Base-by-base conservation (phyloP, 2,888 invertebrate genomes). In the Horisme vitalbata region DNA sequence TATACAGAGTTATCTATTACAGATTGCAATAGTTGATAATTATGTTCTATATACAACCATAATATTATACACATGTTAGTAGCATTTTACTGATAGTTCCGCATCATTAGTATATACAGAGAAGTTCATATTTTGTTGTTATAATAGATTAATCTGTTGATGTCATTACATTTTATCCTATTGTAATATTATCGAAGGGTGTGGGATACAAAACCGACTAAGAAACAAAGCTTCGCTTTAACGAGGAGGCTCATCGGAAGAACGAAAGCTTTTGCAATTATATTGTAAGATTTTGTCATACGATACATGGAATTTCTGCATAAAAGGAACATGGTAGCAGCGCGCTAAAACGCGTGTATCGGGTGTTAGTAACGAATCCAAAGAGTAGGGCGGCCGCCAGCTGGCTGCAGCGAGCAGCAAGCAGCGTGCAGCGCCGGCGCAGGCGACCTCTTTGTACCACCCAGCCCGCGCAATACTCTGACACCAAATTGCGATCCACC, bases 121-220 rank as follows among this genome's bases (percentile, higher is more conserved):
- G 47, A 33, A 47, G 49, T 80, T 84, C 79, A 76, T 83, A 80
- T 84, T 84, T 79, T 83, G 82, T 85, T 85, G 79, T 82, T 65
- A 77, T 83, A 79, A 78, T 84, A 83, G 81, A 80, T 80, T 84
- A 86, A 82, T 84, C 75, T 85, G 83, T 85, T 86, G 49, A 74
- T 69, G 56, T 71, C 71, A 76, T 71, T 75, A 70, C 75, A 44
- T 43, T 36, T n/a, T 75, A 59, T 69, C 66, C 68, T 77, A 72
- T 78, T 76, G 24, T 63, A 60, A 67, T 68, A 65, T 69, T 57
- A 65, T 71, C 59, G 52, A 73, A 75, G 77, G 79, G 79, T 83
- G 83, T 82, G 83, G 81, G 79, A 77, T 65, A 66, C 59, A 62
- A 37, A n/a, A 69, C 59, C 57, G 60, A 69, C 63, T 67, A 68